Percentiles rank a stretch among this genome's conserved stretches.
These are phyloP conservation scores for Diacarnus erythraeanus DNA, from an alignment of 37 sponge, comb jelly and placozoan genomes.

Conservation along the genomic window DNA sequence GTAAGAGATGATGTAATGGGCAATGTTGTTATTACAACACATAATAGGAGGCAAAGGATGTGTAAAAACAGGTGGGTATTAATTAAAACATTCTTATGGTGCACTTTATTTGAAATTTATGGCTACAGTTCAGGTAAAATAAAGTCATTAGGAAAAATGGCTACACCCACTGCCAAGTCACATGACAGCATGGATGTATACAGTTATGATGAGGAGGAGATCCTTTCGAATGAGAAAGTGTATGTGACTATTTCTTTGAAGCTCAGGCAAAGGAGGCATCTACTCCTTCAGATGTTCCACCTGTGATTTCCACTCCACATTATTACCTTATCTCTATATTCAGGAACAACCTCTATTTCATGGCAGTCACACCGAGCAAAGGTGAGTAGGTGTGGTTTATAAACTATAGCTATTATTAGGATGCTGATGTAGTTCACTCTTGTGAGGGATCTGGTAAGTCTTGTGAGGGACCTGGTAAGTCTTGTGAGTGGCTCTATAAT, in stretches of 20 bases:
- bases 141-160: not conserved
- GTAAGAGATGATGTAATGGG: no score
- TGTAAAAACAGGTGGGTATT: conserved; percentile 2
- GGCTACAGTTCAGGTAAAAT: conserved; percentile 7
- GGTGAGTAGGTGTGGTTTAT: no score
- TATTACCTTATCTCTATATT: conserved; percentile 90
- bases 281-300: conserved; percentile 86
- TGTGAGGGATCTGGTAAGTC: no score
- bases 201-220: conserved; percentile 24
- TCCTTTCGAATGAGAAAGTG: conserved; percentile 13
- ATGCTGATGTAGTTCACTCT: no score
- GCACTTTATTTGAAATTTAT: no score
- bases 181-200: not conserved
- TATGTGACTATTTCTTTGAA: not conserved
- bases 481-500: no score
- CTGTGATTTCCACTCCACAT: conserved; percentile 89
- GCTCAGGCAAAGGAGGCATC: conserved; percentile 42
- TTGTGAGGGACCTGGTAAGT: no score
- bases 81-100: no score
- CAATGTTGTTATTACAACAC: no score
- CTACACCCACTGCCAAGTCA: conserved; percentile 20
- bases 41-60: not conserved
- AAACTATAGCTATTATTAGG: no score
- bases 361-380: conserved; percentile 89
- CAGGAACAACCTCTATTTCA: conserved; percentile 85